Conservation (phyloP, 2,113 vertebrate genomes). For the Pteropus alecto region DNA sequence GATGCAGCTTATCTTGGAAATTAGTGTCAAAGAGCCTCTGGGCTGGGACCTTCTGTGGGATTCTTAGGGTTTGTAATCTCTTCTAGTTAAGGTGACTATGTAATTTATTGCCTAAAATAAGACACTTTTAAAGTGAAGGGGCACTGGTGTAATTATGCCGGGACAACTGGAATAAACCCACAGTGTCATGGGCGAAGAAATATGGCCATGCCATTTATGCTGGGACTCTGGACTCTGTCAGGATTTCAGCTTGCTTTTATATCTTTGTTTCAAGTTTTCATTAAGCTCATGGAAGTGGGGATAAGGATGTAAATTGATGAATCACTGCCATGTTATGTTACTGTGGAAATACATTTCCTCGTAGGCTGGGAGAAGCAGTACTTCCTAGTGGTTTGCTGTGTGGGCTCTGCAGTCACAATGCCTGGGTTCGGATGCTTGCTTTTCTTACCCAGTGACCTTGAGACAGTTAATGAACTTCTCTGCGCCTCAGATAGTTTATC, state of each 20-base stretch:
- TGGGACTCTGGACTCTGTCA: not conserved
- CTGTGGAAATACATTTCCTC: not conserved
- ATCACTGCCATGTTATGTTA: not conserved
- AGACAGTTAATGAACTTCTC: not conserved
- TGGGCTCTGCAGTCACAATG: not conserved
- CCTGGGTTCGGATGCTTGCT: not conserved
- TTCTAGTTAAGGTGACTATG: not conserved
- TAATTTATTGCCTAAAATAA: not conserved
- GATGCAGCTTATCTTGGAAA: not conserved
- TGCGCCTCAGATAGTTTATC: not conserved
- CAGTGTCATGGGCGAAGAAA: not conserved
- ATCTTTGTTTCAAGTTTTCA: not conserved
- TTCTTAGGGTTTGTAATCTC: not conserved
- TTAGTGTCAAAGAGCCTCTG: not conserved
- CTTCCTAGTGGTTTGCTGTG: too few relatives aligned
- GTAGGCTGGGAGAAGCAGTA: too few relatives aligned
- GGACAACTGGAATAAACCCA: too few relatives aligned
- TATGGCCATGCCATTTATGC: rapidly evolving
- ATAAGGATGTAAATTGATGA: not conserved
- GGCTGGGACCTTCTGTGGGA: rapidly evolving
- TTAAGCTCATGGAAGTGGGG: not conserved
- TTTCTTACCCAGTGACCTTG: not conserved
- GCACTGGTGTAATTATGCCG: too few relatives aligned
- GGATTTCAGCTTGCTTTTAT: not conserved
- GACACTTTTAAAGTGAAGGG: not conserved